Base-by-base conservation (phyloP, 2,797 vertebrate species). In the Gorsachius magnificus region DNA sequence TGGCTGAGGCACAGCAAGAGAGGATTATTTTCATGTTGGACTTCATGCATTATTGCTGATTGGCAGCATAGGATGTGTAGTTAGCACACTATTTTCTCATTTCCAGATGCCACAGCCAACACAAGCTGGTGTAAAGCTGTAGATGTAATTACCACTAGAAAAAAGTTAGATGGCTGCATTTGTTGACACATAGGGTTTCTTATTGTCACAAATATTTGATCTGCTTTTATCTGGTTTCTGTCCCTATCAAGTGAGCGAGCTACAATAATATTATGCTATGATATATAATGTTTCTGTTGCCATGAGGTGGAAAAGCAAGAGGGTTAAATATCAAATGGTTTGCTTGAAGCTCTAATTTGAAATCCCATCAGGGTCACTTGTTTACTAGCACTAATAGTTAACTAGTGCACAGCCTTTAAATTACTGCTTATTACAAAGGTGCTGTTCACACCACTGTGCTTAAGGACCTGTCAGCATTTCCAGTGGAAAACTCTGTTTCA, bases 361-460 rank as follows among this genome's bases (percentile, higher is more conserved):
- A 97, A 97, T 96, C 97, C 91, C 97, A 96, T 95, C 95, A 97
- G 97, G 92, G 82, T 94, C 70, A 97, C 95, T 97, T 97, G 96
- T 97, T 97, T 97, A 97, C 97, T 97, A 96, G 96, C 96, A 96
- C 87, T 96, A 82, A 87, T 93, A 96, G 90, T 90, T 95, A 94
- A 92, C 92, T 88, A 84, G 93, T 92, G 95, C 74, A 72, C 50
- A 96, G 88, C 75, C 87, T 79, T 96, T 97, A 97, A 96, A 94
- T 97, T 91, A 96, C 76, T 88, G 71, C 91, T 96, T 93, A 87
- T 95, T 96, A 85, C 53, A 65, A 81, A 48, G 6, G 56, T 72
- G 91, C 85, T 97, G 94, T 93, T 97, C 94, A 93, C 94, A 92
- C 83, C 93, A n/a, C 69, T 87, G 64, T 77, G 91, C 80, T 94